Evolutionary conservation across 35 echinoderm and acorn worm species (phyloP), one percentile per base, ranked within the genome.

Genomic region (Lytechinus variegatus): DNA sequence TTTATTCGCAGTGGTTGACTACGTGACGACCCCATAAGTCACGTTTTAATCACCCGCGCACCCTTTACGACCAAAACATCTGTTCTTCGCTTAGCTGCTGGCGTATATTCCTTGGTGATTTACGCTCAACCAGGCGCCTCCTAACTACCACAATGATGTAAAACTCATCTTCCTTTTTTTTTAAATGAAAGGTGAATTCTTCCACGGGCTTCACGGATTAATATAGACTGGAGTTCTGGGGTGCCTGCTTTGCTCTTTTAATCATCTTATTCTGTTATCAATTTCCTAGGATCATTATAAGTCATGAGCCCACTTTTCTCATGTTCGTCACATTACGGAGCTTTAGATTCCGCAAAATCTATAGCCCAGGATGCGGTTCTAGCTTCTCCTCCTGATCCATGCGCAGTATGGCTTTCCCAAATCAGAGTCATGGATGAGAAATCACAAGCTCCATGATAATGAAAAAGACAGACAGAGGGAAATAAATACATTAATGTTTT

Each of bases 21-120:
- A 79, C 66, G 66, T 79, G 66, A 79, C 66, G 66, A 79, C 66
- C 66, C 66, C 66, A 79, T 79, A 79, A 79, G 66, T 79, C 66
- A 79, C 66, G 66, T 79, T 79, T 79, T 79, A 79, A 79, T 79
- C 66, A 79, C 66, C 66, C 66, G 66, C 66, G 14, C 19, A 79
- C 19, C 66, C 66, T 79, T 79, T 79, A 79, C 66, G 66, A 79
- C 66, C 66, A 79, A 79, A 79, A 79, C 66, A 79, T 79, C 66
- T 79, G 66, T 79, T 79, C 66, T 24, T 79, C 16, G 66, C 66
- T 24, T 79, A 79, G 66, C 66, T 79, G 66, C 66, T 16, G 66
- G 66, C n/a, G 14, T 7, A 79, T 4, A 44, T 16, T 79, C 66
- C 66, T 19, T 24, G 21, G 66, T 79, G 66, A 79, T 79, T 79